These are phyloP conservation scores for Anarhynchus alexandrinus DNA, from an alignment of 2,113 vertebrate genomes.

Conservation along the genomic window DNA sequence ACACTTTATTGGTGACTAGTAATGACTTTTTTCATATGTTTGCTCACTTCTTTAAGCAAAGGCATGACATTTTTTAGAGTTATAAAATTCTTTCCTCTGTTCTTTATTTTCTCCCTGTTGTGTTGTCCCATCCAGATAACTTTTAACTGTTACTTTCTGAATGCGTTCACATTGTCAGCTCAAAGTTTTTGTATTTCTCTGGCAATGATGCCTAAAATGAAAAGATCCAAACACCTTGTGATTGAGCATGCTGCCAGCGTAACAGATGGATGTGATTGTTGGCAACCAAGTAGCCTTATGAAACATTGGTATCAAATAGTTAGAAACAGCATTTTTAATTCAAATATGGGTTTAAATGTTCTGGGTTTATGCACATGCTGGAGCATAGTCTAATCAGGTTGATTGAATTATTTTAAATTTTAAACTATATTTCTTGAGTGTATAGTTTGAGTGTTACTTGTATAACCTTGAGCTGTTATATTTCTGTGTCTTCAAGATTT, in stretches of 20 bases:
- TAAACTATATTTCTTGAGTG: neutral
- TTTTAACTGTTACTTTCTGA: neutral
- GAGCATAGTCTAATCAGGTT: neutral
- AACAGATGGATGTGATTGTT: constrained; percentile 25
- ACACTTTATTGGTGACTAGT: neutral
- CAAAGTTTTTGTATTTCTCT: neutral
- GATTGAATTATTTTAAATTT: neutral
- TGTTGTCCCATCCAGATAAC: neutral
- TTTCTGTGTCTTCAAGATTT: neutral
- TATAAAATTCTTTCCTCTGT: neutral
- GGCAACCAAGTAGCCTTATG: neutral
- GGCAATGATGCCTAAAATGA: neutral
- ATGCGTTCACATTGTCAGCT: neutral
- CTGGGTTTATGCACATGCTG: neutral
- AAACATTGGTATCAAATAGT: neutral
- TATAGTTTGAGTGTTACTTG: neutral
- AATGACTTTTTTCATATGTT: neutral
- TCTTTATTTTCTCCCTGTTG: neutral
- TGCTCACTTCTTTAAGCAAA: neutral
- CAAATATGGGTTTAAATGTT: neutral
- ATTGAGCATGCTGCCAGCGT: neutral
- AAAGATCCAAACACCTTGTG: constrained; percentile 5
- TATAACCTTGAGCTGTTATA: neutral
- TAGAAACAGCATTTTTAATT: neutral
- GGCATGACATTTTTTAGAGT: neutral